Conservation (phyloP, 2,888 invertebrate genomes). For the Pammene fasciana region DNA sequence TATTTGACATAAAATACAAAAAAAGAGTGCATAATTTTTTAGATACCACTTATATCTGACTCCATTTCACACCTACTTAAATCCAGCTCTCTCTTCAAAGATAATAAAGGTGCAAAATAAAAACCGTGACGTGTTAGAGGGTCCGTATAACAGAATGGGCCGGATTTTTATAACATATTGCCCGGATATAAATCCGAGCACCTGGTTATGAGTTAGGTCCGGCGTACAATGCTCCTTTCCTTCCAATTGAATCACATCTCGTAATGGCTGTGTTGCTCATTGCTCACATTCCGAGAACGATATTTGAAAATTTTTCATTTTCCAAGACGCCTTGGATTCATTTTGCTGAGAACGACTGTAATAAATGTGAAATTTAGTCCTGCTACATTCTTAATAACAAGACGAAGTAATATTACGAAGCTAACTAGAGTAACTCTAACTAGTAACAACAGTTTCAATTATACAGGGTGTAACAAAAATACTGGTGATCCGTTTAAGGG, state of each 20-base stretch:
- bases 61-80: too few relatives aligned
- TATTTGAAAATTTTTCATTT: constrained; percentile 35
- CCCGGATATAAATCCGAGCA: constrained; percentile 64
- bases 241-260: constrained; percentile 59
- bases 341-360: constrained; percentile 11
- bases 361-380: constrained; percentile 27
- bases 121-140: constrained; percentile 50
- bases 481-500: too few relatives aligned
- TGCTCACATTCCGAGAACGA: constrained; percentile 27
- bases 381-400: neutral
- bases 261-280: constrained; percentile 39
- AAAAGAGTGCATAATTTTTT: too few relatives aligned
- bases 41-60: too few relatives aligned
- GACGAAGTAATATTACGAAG: neutral
- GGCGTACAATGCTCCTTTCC: constrained; percentile 55
- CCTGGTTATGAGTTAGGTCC: constrained; percentile 67
- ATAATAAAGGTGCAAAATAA: constrained; percentile 53
- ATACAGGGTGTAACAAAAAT: too few relatives aligned
- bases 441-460: too few relatives aligned
- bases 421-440: too few relatives aligned
- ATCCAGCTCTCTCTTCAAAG: neutral
- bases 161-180: constrained; percentile 71
- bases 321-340: constrained; percentile 15
- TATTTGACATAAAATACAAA: too few relatives aligned
- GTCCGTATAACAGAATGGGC: constrained; percentile 61